Conservation (phyloP, 53 echinoderm and acorn worm species). For the Actinopyga echinites region DNA sequence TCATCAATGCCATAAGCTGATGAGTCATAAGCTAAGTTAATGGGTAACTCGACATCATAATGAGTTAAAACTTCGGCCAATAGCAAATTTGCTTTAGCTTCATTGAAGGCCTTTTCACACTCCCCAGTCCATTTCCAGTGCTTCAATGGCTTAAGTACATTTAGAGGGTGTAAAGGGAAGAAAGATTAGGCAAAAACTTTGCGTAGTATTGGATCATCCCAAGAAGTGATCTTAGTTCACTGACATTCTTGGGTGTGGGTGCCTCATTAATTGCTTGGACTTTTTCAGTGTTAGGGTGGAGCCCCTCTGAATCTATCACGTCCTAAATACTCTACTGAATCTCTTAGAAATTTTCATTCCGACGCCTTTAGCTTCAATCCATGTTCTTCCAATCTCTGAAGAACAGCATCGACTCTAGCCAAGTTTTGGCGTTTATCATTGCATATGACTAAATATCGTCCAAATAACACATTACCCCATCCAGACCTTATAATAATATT, state of each 20-base stretch:
- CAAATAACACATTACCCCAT: not conserved
- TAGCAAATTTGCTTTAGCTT: not conserved
- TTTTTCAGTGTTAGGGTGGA: not conserved
- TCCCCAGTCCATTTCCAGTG: not conserved
- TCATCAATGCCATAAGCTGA: not conserved
- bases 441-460: not conserved
- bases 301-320: too few relatives aligned
- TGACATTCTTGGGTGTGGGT: not conserved
- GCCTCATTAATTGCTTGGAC: not conserved
- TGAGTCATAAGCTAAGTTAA: not conserved
- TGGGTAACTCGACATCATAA: slow-evolving; percentile 12
- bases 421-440: not conserved
- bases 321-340: too few relatives aligned
- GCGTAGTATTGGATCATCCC: not conserved
- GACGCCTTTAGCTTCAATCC: too few relatives aligned
- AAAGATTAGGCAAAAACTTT: not conserved
- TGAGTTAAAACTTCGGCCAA: slow-evolving; percentile 17
- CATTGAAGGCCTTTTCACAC: not conserved
- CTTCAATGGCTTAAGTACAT: not conserved
- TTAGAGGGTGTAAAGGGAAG: not conserved
- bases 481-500: too few relatives aligned
- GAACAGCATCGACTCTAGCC: not conserved
- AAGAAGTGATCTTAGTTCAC: not conserved
- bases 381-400: too few relatives aligned
- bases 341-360: too few relatives aligned